phyloP scores from a whole-genome alignment of 2,888 invertebrate genomes.

The Tanytarsus gracilentus region DNA sequence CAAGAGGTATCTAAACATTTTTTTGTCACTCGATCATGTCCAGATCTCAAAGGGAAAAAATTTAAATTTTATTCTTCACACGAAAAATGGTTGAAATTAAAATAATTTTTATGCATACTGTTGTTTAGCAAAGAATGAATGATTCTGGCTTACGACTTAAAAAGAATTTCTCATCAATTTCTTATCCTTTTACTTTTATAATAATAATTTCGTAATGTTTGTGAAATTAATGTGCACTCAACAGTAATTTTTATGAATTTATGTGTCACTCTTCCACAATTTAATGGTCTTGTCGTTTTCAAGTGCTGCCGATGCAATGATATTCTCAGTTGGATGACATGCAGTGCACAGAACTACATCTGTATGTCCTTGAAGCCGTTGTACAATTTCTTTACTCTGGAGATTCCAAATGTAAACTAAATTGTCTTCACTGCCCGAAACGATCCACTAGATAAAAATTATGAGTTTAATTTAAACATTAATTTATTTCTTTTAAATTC shows the following conservation, averaged over 20 bases:
- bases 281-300: constrained; percentile 99
- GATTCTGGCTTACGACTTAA: too few species aligned
- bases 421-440: constrained; percentile 99
- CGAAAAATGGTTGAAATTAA: too few species aligned
- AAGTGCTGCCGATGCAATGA: constrained; percentile 96
- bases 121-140: too few species aligned
- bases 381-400: constrained; percentile 98
- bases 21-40: too few species aligned
- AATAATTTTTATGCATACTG: too few species aligned
- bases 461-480: background rate
- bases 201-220: background rate
- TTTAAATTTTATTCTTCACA: too few species aligned
- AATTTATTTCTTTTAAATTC: constrained; percentile 17
- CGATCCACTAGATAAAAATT: constrained; percentile 76
- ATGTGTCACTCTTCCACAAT: constrained; percentile 96
- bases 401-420: constrained; percentile 99
- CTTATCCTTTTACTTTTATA: background rate
- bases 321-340: constrained; percentile 98
- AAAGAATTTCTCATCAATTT: too few species aligned
- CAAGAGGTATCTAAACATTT: too few species aligned
- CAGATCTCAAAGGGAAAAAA: too few species aligned
- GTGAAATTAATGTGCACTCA: background rate
- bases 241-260: constrained; percentile 36
- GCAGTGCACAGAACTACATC: constrained; percentile 95
- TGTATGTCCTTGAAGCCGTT: constrained; percentile 92